phyloP scores from a whole-genome alignment of 2,888 invertebrate genomes.

The Eilema griseolum region DNA sequence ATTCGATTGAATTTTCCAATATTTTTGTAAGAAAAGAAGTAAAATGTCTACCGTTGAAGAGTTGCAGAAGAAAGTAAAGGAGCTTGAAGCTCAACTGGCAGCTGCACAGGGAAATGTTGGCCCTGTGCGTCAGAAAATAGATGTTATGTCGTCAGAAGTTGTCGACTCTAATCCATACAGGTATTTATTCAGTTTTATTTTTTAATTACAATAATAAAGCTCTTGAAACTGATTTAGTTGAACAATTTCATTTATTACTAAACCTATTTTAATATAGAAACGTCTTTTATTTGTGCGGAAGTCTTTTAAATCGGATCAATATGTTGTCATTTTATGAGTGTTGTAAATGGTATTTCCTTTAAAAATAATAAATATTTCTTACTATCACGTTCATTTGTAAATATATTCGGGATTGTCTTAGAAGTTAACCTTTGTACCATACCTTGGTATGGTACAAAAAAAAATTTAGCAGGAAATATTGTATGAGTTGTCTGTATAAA shows the following conservation, averaged over 20 bases:
- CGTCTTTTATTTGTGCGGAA: neutral
- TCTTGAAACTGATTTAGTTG: neutral
- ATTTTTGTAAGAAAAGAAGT: conserved; percentile 51
- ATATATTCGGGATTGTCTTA: neutral
- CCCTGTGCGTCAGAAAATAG: conserved; percentile 91
- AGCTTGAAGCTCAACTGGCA: conserved; percentile 89
- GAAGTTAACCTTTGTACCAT: neutral
- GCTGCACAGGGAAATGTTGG: conserved; percentile 73
- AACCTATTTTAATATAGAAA: neutral
- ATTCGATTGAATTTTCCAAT: conserved; percentile 19
- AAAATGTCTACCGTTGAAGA: conserved; percentile 88
- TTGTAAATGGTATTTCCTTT: neutral
- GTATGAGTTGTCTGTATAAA: neutral
- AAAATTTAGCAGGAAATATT: neutral
- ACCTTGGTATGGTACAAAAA: too few species aligned
- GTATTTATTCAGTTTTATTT: conserved; percentile 75
- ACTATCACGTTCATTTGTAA: neutral
- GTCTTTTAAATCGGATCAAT: conserved; percentile 22
- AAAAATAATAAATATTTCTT: neutral
- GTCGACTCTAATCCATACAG: conserved; percentile 99
- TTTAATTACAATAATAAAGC: neutral
- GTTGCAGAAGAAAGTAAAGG: conserved; percentile 87
- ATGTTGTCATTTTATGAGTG: conserved; percentile 23
- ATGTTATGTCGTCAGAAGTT: conserved; percentile 97
- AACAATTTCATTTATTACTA: neutral